A percentile compares a stretch with the other conserved stretches of the same genome.
These are phyloP conservation scores for Canis aureus DNA, from an alignment of 2,113 vertebrate species.

Conservation along the genomic window DNA sequence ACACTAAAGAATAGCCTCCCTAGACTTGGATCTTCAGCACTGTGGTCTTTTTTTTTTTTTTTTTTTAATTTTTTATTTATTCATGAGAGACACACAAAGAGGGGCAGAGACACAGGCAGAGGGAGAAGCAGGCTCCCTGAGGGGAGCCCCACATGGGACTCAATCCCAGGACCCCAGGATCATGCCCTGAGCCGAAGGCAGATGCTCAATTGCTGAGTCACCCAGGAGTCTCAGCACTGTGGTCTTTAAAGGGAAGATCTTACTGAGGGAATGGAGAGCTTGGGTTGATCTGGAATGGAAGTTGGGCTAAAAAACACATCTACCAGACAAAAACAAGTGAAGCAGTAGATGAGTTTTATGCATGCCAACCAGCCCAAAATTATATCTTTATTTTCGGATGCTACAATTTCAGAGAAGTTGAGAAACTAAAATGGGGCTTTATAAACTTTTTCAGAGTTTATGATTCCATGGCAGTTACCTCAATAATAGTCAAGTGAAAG, in stretches of 20 bases:
- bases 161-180: no score
- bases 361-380: neutral
- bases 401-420: neutral
- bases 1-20: neutral
- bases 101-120: no score
- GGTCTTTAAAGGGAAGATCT: neutral
- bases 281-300: neutral
- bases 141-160: no score
- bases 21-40: neutral
- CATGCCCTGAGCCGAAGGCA: no score
- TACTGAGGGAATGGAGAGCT: neutral
- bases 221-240: neutral
- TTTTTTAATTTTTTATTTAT: no score
- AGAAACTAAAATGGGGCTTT: neutral
- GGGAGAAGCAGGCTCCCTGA: no score
- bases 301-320: neutral
- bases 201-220: no score
- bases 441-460: neutral
- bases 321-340: slow-evolving; percentile 1
- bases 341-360: neutral
- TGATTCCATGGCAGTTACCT: neutral
- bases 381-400: neutral
- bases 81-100: no score
- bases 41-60: neutral
- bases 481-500: neutral